Conservation (phyloP, 1,140 invertebrate genomes). For the Pseudomyrmex flavicornis region DNA sequence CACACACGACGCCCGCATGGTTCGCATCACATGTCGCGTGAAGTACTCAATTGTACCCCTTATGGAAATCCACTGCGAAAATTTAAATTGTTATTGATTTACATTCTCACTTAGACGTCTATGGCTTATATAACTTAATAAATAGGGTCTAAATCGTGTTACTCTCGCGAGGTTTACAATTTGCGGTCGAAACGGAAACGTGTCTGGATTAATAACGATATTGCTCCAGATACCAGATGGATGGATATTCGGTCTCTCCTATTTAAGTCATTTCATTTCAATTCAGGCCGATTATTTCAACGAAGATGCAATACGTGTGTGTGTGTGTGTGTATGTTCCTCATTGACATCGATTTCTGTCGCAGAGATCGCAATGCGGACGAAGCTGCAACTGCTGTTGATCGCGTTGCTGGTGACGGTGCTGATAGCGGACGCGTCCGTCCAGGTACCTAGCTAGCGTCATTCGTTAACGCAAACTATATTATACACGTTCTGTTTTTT, state of each 20-base stretch:
- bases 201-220: slow-evolving; percentile 9
- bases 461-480: neutral
- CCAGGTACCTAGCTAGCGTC: slow-evolving; percentile 65
- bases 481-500: neutral
- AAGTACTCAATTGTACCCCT: too few species aligned
- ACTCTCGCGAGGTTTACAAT: slow-evolving; percentile 10
- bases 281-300: slow-evolving; percentile 22
- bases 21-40: too few species aligned
- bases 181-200: neutral
- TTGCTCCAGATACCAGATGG: neutral
- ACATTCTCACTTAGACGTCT: too few species aligned
- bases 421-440: slow-evolving; percentile 72
- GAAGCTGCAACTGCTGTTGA: slow-evolving; percentile 73
- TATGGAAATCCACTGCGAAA: too few species aligned
- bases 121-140: neutral
- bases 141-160: neutral
- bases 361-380: slow-evolving; percentile 75
- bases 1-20: too few species aligned
- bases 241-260: neutral
- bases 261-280: neutral
- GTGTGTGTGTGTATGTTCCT: neutral
- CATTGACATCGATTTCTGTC: slow-evolving; percentile 57
- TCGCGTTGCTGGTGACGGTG: slow-evolving; percentile 69
- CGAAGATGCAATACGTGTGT: neutral
- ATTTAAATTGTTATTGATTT: too few species aligned